These are phyloP conservation scores for Thamnaconus septentrionalis DNA, from an alignment of 2,113 vertebrate species.

Conservation along the genomic window DNA sequence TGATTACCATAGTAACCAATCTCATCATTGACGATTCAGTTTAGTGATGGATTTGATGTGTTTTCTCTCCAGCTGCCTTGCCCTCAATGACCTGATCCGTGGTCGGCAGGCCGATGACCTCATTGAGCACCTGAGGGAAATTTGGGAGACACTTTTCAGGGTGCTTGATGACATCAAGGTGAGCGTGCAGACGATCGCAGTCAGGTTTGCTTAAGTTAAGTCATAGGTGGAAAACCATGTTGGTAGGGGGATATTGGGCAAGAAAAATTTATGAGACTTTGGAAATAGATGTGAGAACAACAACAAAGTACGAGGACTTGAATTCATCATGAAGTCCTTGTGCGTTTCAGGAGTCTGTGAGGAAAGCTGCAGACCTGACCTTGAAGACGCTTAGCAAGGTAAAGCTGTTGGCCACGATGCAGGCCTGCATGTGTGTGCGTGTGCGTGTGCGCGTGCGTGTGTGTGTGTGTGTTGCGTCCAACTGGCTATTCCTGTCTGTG, in stretches of 20 bases:
- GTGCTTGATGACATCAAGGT: constrained; percentile 99
- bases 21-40: background rate
- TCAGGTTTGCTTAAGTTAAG: background rate
- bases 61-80: constrained; percentile 82
- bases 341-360: constrained; percentile 89
- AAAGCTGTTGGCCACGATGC: constrained; percentile 3
- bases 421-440: background rate
- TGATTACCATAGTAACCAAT: background rate
- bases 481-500: constrained; percentile 4
- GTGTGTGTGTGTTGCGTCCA: background rate
- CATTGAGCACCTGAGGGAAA: constrained; percentile 89
- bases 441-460: background rate
- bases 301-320: background rate
- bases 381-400: constrained; percentile 98
- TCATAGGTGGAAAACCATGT: too few species aligned
- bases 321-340: background rate
- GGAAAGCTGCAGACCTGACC: constrained; percentile 93
- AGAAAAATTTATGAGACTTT: too few species aligned
- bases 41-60: background rate
- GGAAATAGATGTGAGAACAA: too few species aligned
- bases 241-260: too few species aligned
- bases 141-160: constrained; percentile 96
- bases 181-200: constrained; percentile 19
- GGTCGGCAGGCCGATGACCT: constrained; percentile 91
- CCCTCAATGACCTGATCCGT: constrained; percentile 91